Base-by-base conservation (phyloP, 2,113 vertebrate species). In the Rhinopomastus cyanomelas region DNA sequence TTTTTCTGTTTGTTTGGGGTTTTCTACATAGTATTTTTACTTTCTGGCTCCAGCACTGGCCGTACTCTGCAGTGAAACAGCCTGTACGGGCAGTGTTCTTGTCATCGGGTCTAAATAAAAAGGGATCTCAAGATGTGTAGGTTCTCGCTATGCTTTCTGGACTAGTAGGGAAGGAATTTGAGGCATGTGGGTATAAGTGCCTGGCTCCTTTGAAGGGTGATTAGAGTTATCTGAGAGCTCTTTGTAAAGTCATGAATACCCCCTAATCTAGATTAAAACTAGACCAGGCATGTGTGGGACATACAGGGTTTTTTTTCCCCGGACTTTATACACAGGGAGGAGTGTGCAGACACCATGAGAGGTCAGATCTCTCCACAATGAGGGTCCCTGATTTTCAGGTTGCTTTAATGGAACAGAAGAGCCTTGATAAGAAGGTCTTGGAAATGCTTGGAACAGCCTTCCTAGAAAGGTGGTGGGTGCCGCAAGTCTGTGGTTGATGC, bases 171-270 rank as follows among this genome's bases (percentile, higher is more conserved):
- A 39, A 88, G 89, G 94, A 94, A 94, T 92, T 30, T 36, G 76
- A 92, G 91, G 56, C 32, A 95, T 75, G 72, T 49, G 57, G 65
- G 39, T 74, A 89, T 75, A 88, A 68, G 53, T 81, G 39, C 44
- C 25, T 60, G n/a, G 52, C 64, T 76, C 17, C 55, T 87, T 71
- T 42, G 60, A 77, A 85, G 39, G 74, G 57, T 42, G 53, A 67
- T 94, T 85, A 36, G 19, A 64, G 49, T 71, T 91, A 74, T 81
- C 57, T 72, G 66, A 78, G 57, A 86, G 39, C 49, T 83, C 68
- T 89, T 93, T 91, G 79, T 85, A 71, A 66, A 82, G 66, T 74
- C 72, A 32, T 46, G 21, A 69, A 71, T 66, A 26, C 48, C 3
- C 0, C 30, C 6, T 82, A 69, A 80, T 80, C 81, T 71, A 74